phyloP scores from a whole-genome alignment of 2,888 invertebrate genomes.

The Erynnis tages region DNA sequence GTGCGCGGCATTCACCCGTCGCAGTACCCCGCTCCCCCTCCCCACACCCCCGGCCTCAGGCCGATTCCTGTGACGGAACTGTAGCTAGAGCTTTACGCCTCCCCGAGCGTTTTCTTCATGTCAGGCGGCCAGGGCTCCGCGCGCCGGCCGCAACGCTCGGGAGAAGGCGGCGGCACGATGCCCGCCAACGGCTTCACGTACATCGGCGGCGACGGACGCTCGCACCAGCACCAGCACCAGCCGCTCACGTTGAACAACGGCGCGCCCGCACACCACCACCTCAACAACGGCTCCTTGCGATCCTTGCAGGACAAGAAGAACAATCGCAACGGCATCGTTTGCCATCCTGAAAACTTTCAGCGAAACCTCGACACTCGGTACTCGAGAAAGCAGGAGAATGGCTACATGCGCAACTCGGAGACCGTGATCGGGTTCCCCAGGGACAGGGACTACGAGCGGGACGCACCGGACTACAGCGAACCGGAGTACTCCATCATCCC shows the following conservation, averaged over 20 bases:
- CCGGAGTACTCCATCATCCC: slow-evolving; percentile 78
- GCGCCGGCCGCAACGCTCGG: slow-evolving; percentile 76
- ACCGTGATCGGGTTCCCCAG: slow-evolving; percentile 69
- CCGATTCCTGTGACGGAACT: slow-evolving; percentile 95
- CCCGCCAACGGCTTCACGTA: slow-evolving; percentile 89
- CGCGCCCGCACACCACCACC: slow-evolving; percentile 69
- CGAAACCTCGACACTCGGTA: slow-evolving; percentile 76
- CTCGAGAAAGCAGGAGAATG: slow-evolving; percentile 77
- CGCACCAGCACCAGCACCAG: slow-evolving; percentile 66
- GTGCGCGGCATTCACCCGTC: slow-evolving; percentile 84
- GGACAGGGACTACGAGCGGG: slow-evolving; percentile 57
- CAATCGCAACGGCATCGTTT: slow-evolving; percentile 68
- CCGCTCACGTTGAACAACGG: slow-evolving; percentile 77
- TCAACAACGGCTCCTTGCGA: slow-evolving; percentile 77
- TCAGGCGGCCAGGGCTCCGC: slow-evolving; percentile 81
- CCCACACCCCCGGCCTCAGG: slow-evolving; percentile 74
- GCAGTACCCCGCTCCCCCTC: slow-evolving; percentile 76
- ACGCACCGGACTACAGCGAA: slow-evolving; percentile 66
- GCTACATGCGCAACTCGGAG: slow-evolving; percentile 72
- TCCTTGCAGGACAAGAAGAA: slow-evolving; percentile 74
- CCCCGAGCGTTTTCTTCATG: slow-evolving; percentile 90
- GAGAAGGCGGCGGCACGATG: slow-evolving; percentile 79
- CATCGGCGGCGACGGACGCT: slow-evolving; percentile 84
- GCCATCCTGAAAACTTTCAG: slow-evolving; percentile 77
- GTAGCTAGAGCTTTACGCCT: slow-evolving; percentile 98